Base-by-base conservation (phyloP, 2,113 vertebrate species). In the Picathartes gymnocephalus region DNA sequence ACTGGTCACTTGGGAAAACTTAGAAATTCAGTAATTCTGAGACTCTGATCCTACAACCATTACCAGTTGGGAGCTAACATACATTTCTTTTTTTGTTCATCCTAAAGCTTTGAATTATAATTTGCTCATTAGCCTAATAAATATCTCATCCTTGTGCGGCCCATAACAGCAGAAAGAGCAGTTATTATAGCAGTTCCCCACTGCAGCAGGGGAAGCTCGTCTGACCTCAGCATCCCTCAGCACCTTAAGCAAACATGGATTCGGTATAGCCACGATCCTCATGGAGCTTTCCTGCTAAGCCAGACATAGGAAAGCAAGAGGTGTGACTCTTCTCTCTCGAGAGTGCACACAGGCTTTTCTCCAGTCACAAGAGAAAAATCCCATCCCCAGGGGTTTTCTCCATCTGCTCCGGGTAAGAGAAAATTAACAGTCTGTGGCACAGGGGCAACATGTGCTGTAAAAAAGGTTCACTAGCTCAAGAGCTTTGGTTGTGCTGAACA, bases 101-200 rank as follows among this genome's bases (percentile, higher is more conserved):
- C 86, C 88, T 93, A 85, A 93, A 93, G 90, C 93, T 95, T 88
- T 96, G 94, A 97, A 96, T 96, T 94, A 66, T 88, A 96, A 96
- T 92, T 95, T 93, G 87, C 90, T 96, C 93, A 95, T 95, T 97
- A 97, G 87, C 87, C 96, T 94, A 95, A 94, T 96, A 96, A 95
- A 94, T 78, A 95, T 57, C 90, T 90, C 84, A 50, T 91, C 86
- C 35, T 82, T 95, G 94, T 94, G 94, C 89, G 86, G 86, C 88
- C 86, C 10, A 11, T 53, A 92, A 88, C 70, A 95, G 92, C 90
- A 95, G 85, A 80, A 91, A 90, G 76, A 80, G 77, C 48, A 92
- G 92, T 64, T 94, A 66, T 70, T 83, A 42, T 13, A 94, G 73
- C 81, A 82, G 83, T 18, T 94, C 68, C 78, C 58, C 56, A 64